Conservation (phyloP, 2,113 vertebrate genomes). For the Pipra filicauda region DNA sequence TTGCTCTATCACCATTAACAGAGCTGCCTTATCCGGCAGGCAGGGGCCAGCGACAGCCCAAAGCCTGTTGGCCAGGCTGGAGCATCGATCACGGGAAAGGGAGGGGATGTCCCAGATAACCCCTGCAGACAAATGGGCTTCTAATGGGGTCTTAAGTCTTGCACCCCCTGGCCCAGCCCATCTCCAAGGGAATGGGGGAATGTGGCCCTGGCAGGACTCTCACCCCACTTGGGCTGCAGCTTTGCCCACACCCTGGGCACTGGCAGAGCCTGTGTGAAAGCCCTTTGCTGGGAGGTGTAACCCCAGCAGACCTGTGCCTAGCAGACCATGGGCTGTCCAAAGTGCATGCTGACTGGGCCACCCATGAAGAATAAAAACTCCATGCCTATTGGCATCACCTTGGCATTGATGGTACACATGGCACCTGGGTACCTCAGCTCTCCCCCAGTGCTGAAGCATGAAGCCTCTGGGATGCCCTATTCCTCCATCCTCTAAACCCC, state of each 20-base stretch:
- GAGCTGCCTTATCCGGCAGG: not conserved
- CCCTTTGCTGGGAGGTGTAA: not conserved
- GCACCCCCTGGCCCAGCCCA: not conserved
- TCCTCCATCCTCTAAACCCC: not conserved
- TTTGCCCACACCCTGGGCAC: rapidly evolving
- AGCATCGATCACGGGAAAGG: not conserved
- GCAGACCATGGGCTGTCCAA: not conserved
- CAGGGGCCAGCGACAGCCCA: not conserved
- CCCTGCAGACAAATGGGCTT: slow-evolving; percentile 44
- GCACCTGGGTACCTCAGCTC: not conserved
- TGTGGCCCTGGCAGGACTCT: not conserved
- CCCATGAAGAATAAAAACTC: not conserved
- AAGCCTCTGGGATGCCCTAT: not conserved
- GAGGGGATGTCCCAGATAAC: slow-evolving; percentile 30
- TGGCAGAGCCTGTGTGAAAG: not conserved
- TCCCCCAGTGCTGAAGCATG: not conserved
- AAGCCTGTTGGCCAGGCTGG: not conserved
- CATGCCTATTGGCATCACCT: rapidly evolving
- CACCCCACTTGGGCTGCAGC: rapidly evolving
- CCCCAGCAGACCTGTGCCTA: not conserved
- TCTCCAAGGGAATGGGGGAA: slow-evolving; percentile 42
- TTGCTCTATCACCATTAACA: slow-evolving; percentile 47
- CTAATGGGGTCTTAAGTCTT: not conserved
- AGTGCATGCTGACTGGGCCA: not conserved
- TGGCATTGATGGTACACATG: not conserved